Evolutionary conservation across 53 echinoderm and acorn worm genomes (phyloP).

Genomic region (Stichopus horrens): DNA sequence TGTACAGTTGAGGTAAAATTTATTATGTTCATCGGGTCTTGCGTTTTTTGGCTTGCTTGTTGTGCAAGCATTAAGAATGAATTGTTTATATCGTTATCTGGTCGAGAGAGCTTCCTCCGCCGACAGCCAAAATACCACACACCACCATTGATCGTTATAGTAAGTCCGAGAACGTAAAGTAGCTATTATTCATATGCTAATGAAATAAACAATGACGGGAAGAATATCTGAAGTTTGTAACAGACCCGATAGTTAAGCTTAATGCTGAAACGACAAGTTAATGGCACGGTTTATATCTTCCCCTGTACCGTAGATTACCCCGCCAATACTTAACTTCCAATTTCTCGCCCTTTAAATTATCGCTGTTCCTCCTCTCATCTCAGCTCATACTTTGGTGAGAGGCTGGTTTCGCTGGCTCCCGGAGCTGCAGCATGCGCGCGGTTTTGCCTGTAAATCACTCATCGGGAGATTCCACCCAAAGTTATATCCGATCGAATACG

Average conservation of each 20-base stretch:
- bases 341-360: not conserved
- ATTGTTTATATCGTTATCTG: not conserved
- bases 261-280: slow-evolving; percentile 18
- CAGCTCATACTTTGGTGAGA: not conserved
- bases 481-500: too few relatives aligned
- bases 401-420: too few relatives aligned
- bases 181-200: slow-evolving; percentile 37
- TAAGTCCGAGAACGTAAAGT: not conserved
- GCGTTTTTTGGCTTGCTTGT: too few relatives aligned
- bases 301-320: not conserved
- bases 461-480: too few relatives aligned
- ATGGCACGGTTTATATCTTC: slow-evolving; percentile 23
- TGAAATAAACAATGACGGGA: slow-evolving; percentile 37
- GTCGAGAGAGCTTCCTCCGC: not conserved
- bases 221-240: not conserved
- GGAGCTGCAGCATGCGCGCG: too few relatives aligned
- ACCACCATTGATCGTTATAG: not conserved
- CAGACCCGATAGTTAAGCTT: not conserved
- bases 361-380: not conserved
- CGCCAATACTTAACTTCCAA: not conserved
- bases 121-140: not conserved
- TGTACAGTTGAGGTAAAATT: too few relatives aligned
- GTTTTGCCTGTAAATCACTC: too few relatives aligned
- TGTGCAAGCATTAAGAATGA: not conserved
- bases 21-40: too few relatives aligned